phyloP scores from a whole-genome alignment of 1,140 invertebrate genomes.

The Hypsibius dujardini region DNA sequence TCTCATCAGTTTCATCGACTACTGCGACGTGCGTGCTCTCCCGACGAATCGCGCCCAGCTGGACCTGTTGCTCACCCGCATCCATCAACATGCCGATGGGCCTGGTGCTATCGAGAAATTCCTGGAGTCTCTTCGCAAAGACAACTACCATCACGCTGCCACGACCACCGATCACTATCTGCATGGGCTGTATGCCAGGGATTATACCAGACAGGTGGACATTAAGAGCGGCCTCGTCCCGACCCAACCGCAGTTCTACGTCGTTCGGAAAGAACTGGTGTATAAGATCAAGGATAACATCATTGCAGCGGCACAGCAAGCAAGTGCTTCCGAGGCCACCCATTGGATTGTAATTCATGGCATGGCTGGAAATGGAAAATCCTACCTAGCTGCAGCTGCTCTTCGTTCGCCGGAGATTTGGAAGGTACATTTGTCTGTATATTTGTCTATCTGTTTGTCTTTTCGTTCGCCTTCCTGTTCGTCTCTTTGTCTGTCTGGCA shows the following conservation, averaged over 20 bases:
- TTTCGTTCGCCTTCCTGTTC: too few species aligned
- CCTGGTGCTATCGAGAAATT: too few species aligned
- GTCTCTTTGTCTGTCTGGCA: too few species aligned
- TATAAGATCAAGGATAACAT: not conserved
- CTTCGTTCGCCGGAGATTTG: not conserved
- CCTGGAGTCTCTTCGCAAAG: too few species aligned
- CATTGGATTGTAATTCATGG: conserved; percentile 14
- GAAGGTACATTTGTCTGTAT: not conserved
- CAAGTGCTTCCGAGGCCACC: not conserved
- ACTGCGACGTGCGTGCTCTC: too few species aligned
- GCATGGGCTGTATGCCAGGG: not conserved
- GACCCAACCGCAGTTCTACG: not conserved
- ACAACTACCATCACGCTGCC: too few species aligned
- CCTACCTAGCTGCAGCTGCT: not conserved
- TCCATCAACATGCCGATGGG: too few species aligned
- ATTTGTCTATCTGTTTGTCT: too few species aligned
- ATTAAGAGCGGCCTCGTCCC: conserved; percentile 3
- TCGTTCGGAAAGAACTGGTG: not conserved
- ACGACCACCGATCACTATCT: too few species aligned
- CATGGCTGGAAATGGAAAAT: conserved; percentile 12
- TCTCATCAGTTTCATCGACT: too few species aligned
- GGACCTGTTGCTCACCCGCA: too few species aligned
- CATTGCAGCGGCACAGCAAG: not conserved
- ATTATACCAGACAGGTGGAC: not conserved
- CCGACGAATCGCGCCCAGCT: too few species aligned